Percentiles rank a stretch among this genome's conserved stretches.
phyloP scores from a whole-genome alignment of 2,888 invertebrate genomes.

The Saturnia pavonia region DNA sequence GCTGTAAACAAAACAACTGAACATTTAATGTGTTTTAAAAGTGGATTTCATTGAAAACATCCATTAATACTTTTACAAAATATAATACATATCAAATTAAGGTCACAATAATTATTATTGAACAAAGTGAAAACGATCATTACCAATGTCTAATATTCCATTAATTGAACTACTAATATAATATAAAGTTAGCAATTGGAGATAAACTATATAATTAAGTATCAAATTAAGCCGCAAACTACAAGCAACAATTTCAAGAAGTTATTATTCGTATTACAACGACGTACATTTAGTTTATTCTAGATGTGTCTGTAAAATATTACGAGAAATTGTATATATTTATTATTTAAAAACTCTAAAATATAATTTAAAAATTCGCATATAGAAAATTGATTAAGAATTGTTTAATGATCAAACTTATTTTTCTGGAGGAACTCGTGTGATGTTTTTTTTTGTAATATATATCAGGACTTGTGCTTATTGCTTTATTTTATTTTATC shows the following conservation, averaged over 20 bases:
- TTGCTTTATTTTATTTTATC: too few relatives aligned
- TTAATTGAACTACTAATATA: slow-evolving; percentile 46
- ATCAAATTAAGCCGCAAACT: slow-evolving; percentile 61
- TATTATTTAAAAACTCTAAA: too few relatives aligned
- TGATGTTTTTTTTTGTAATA: too few relatives aligned
- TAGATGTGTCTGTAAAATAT: slow-evolving; percentile 11
- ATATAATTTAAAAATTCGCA: too few relatives aligned
- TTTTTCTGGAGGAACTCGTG: too few relatives aligned
- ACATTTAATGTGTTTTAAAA: background rate
- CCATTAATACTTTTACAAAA: slow-evolving; percentile 26
- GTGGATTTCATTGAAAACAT: slow-evolving; percentile 23
- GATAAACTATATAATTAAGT: slow-evolving; percentile 68
- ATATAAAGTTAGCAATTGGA: slow-evolving; percentile 56
- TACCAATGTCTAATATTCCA: slow-evolving; percentile 29
- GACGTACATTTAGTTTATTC: slow-evolving; percentile 22
- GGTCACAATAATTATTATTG: slow-evolving; percentile 37
- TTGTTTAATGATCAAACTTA: too few relatives aligned
- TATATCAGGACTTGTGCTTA: too few relatives aligned
- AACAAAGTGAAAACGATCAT: slow-evolving; percentile 31
- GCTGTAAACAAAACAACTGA: slow-evolving; percentile 15
- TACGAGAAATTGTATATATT: background rate
- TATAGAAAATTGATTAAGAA: too few relatives aligned
- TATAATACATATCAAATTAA: slow-evolving; percentile 14
- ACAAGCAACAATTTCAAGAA: slow-evolving; percentile 57
- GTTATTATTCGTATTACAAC: slow-evolving; percentile 40